Evolutionary conservation across 2,888 invertebrate genomes (phyloP).

Genomic region (Caenorhabditis becei): DNA sequence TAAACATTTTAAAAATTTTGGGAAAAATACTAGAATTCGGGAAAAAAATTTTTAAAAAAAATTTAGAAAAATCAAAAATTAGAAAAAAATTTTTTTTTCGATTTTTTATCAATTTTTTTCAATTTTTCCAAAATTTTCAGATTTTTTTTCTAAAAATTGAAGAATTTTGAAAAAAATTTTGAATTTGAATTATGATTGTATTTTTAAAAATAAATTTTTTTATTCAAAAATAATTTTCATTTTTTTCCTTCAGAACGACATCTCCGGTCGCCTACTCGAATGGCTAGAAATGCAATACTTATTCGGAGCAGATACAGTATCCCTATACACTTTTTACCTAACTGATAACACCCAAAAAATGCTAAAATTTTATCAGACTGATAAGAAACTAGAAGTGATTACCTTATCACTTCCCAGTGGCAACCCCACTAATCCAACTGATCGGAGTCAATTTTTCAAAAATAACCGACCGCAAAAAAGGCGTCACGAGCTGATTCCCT

Average conservation of each 20-base stretch:
- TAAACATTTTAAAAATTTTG: too few relatives aligned
- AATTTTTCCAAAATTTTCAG: too few relatives aligned
- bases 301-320: constrained; percentile 87
- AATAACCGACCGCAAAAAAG: constrained; percentile 94
- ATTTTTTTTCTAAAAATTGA: constrained; percentile 24
- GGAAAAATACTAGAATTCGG: too few relatives aligned
- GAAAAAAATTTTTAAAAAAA: background rate
- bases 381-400: constrained; percentile 83
- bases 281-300: constrained; percentile 93
- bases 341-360: constrained; percentile 93
- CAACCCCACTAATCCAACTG: constrained; percentile 89
- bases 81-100: too few relatives aligned
- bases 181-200: background rate
- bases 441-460: constrained; percentile 86
- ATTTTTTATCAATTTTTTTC: too few relatives aligned
- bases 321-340: constrained; percentile 89
- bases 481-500: constrained; percentile 95
- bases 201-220: background rate
- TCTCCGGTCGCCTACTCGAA: constrained; percentile 92
- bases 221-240: background rate
- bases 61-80: background rate
- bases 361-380: constrained; percentile 85
- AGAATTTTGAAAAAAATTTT: too few relatives aligned
- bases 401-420: constrained; percentile 90
- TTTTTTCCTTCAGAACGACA: constrained; percentile 84